Percentiles rank a stretch among this genome's conserved stretches.
phyloP scores from a whole-genome alignment of 2,797 vertebrate genomes.

The Anas acuta region DNA sequence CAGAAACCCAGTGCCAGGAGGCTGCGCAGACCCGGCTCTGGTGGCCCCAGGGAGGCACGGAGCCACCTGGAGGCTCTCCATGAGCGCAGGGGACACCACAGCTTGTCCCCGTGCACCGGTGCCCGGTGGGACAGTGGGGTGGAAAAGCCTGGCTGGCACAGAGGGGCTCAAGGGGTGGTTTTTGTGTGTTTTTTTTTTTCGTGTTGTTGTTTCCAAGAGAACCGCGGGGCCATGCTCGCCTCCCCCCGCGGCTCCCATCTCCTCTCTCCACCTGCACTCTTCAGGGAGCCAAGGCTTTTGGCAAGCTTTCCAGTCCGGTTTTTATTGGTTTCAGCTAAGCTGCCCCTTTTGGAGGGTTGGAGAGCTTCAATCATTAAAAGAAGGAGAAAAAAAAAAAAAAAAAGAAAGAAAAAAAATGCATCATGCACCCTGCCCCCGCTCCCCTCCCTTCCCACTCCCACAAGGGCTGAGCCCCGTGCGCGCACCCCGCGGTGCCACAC shows the following conservation, averaged over 20 bases:
- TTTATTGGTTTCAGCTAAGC: conserved; percentile 82
- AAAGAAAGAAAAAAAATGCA: not conserved
- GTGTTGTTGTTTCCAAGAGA: conserved; percentile 35
- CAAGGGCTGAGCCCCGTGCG: rapidly evolving
- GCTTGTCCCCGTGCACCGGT: rapidly evolving
- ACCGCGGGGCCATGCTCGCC: conserved; percentile 38
- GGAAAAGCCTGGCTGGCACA: not conserved
- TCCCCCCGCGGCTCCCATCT: conserved; percentile 74
- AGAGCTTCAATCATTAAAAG: conserved; percentile 69
- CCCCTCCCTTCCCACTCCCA: not conserved
- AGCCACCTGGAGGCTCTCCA: rapidly evolving
- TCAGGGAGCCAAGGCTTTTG: conserved; percentile 79
- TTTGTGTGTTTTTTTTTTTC: not conserved
- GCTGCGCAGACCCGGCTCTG: not conserved
- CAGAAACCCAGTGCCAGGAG: not conserved
- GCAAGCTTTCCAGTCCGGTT: conserved; percentile 73
- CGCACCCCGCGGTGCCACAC: not conserved
- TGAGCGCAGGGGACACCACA: not conserved
- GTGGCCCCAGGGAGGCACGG: rapidly evolving
- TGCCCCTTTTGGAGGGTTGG: conserved; percentile 72
- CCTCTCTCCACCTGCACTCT: conserved; percentile 83
- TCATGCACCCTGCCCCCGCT: not conserved
- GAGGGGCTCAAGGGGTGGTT: not conserved
- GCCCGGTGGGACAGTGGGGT: rapidly evolving
- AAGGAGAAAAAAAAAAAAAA: not conserved